Percentiles rank a stretch among this genome's conserved stretches.
phyloP scores from a whole-genome alignment of 2,888 invertebrate genomes.

The Zygothrica quintamaculata region DNA sequence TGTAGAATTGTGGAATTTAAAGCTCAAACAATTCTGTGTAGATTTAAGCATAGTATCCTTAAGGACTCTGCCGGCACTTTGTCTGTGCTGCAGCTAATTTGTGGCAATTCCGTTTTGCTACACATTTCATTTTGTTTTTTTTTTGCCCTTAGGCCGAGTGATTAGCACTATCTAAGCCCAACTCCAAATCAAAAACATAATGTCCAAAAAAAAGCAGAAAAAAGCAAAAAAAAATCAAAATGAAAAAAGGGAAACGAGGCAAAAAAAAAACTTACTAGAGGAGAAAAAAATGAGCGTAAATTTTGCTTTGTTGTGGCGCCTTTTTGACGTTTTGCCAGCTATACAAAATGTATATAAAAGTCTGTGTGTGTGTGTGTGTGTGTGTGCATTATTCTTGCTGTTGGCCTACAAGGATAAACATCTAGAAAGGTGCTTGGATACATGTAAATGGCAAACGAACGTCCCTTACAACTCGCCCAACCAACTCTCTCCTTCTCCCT shows the following conservation, averaged over 20 bases:
- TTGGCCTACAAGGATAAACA: slow-evolving; percentile 71
- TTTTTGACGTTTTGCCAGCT: slow-evolving; percentile 49
- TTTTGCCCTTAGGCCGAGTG: slow-evolving; percentile 15
- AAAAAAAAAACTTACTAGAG: slow-evolving; percentile 1
- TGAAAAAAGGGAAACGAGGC: slow-evolving; percentile 7
- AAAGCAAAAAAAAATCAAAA: slow-evolving; percentile 13
- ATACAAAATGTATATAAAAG: slow-evolving; percentile 25
- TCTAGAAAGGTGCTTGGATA: slow-evolving; percentile 68
- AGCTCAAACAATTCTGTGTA: not conserved
- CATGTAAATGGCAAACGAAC: slow-evolving; percentile 65
- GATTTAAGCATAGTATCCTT: too few species aligned
- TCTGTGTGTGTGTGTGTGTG: slow-evolving; percentile 13
- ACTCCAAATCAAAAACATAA: slow-evolving; percentile 28
- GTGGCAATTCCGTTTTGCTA: slow-evolving; percentile 37
- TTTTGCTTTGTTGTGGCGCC: slow-evolving; percentile 54
- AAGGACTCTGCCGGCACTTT: too few species aligned
- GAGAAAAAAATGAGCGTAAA: slow-evolving; percentile 23
- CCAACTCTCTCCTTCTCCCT: slow-evolving; percentile 1
- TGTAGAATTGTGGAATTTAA: not conserved
- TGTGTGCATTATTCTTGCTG: slow-evolving; percentile 42
- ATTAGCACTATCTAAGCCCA: slow-evolving; percentile 28
- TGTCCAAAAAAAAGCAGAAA: slow-evolving; percentile 17
- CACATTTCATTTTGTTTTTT: slow-evolving; percentile 22
- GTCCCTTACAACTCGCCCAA: slow-evolving; percentile 5
- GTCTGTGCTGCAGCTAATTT: slow-evolving; percentile 53